Evolutionary conservation across 1,140 invertebrate genomes (phyloP).

Genomic region (Metaphire vulgaris): DNA sequence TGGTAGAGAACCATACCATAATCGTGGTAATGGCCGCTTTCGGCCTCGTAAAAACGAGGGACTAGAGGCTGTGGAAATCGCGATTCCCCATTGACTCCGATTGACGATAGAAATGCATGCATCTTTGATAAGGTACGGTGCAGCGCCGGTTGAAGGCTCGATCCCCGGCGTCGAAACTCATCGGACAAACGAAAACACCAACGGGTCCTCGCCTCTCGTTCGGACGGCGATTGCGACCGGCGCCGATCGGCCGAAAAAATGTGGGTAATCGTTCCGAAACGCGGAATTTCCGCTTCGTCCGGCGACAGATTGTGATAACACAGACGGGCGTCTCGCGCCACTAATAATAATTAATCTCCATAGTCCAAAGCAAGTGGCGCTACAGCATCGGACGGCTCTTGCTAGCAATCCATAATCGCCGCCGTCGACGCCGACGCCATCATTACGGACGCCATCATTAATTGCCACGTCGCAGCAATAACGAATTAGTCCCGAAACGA

Average conservation of each 20-base stretch:
- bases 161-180: not conserved
- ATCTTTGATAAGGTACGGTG: not conserved
- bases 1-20: not conserved
- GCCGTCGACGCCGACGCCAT: too few relatives aligned
- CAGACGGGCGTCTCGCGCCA: not conserved
- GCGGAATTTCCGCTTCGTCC: not conserved
- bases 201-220: not conserved
- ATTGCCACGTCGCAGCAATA: not conserved
- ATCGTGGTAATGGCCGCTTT: not conserved
- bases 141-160: not conserved
- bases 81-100: not conserved
- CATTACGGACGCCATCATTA: not conserved
- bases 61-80: not conserved
- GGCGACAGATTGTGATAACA: not conserved
- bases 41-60: not conserved
- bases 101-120: not conserved
- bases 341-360: slow-evolving; percentile 3
- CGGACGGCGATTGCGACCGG: not conserved
- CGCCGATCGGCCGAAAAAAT: not conserved
- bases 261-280: not conserved
- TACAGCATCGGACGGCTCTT: too few relatives aligned
- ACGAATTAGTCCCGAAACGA: not conserved
- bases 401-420: too few relatives aligned
- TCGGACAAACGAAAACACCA: not conserved
- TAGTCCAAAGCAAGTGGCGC: too few relatives aligned